Conservation (phyloP, 1,140 invertebrate species). For the Thaumetopoea pityocampa region DNA sequence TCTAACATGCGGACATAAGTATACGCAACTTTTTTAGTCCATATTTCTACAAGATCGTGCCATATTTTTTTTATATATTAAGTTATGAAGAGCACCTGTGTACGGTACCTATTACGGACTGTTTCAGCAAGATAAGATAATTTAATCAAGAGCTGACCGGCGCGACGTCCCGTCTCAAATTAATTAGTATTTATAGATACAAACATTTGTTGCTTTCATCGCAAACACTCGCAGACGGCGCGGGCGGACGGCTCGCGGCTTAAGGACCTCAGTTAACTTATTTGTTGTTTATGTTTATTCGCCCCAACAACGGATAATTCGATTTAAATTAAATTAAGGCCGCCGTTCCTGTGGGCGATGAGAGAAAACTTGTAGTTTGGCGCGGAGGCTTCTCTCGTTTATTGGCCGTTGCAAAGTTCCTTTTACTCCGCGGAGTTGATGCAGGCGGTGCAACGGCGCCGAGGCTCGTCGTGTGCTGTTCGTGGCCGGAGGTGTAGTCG, state of each 20-base stretch:
- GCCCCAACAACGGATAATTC: slow-evolving; percentile 32
- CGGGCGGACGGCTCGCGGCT: slow-evolving; percentile 17
- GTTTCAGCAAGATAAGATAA: no score
- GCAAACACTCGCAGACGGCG: no score
- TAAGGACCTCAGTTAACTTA: slow-evolving; percentile 26
- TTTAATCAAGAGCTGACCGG: no score
- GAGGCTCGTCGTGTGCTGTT: slow-evolving; percentile 24
- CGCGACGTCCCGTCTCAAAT: slow-evolving; percentile 8
- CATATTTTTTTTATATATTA: no score
- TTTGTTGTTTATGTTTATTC: slow-evolving; percentile 18
- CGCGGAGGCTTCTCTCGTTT: slow-evolving; percentile 10
- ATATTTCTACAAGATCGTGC: no score
- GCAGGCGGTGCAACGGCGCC: slow-evolving; percentile 41
- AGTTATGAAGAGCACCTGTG: no score
- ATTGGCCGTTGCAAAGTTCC: slow-evolving; percentile 7
- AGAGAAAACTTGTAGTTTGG: slow-evolving; percentile 17
- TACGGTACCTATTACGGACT: no score
- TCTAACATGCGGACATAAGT: no score
- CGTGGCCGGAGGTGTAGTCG: slow-evolving; percentile 42
- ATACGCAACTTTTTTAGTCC: no score
- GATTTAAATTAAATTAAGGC: slow-evolving; percentile 32
- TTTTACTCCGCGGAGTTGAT: slow-evolving; percentile 36
- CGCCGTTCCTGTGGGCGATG: slow-evolving; percentile 20
- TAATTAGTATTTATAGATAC: neutral
- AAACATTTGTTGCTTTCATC: slow-evolving; percentile 2